A percentile compares a stretch with the other conserved stretches of the same genome.
phyloP scores from a whole-genome alignment of 2,888 invertebrate genomes.

The Hirtodrosophila alboralis region DNA sequence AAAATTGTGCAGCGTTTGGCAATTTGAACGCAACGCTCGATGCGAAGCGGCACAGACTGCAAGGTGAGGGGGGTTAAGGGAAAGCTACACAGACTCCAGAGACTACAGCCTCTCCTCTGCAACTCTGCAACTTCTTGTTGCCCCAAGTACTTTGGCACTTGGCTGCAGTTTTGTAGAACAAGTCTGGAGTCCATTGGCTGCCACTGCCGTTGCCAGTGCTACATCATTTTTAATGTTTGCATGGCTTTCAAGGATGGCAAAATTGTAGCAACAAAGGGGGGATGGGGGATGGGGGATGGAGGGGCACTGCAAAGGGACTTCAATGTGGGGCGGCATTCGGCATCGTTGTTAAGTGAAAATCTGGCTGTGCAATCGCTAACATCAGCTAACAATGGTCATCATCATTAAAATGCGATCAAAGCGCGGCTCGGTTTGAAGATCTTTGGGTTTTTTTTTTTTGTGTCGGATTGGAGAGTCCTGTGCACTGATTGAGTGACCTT shows the following conservation, averaged over 20 bases:
- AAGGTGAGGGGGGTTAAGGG: background rate
- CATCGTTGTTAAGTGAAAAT: constrained; percentile 80
- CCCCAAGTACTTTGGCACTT: constrained; percentile 47
- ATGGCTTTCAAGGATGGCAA: constrained; percentile 55
- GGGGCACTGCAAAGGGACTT: background rate
- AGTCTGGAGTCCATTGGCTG: constrained; percentile 37
- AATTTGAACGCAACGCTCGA: constrained; percentile 64
- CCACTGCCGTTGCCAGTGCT: constrained; percentile 39
- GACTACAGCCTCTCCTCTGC: constrained; percentile 3
- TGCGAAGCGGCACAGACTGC: constrained; percentile 25
- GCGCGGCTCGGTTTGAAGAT: constrained; percentile 52
- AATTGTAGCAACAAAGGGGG: constrained; percentile 18
- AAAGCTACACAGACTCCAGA: no score
- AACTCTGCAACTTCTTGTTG: background rate
- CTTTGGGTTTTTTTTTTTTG: constrained; percentile 19
- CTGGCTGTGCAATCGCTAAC: constrained; percentile 80
- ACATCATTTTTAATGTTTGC: constrained; percentile 72
- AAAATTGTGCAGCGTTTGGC: constrained; percentile 76
- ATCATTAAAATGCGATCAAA: constrained; percentile 84
- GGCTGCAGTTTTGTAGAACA: constrained; percentile 21
- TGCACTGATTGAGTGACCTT: constrained; percentile 74
- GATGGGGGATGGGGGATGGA: constrained; percentile 7
- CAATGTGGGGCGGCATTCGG: constrained; percentile 48
- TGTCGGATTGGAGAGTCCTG: constrained; percentile 31
- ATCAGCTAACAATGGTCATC: constrained; percentile 84